Evolutionary conservation across 2,797 vertebrate species (phyloP).

Genomic region (Ctenopoma kingsleyae): DNA sequence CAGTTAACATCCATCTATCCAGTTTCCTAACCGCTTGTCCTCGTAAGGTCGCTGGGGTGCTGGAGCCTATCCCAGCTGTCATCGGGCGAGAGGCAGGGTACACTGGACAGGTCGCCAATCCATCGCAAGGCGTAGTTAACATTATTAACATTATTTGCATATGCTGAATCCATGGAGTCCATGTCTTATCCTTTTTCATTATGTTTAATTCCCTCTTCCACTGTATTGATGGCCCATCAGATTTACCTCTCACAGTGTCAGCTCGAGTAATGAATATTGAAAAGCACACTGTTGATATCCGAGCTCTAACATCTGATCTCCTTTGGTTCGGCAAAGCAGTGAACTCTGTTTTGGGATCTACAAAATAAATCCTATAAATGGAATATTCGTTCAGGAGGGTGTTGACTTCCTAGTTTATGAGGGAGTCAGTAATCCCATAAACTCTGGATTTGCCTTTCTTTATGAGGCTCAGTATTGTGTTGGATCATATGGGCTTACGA

Average conservation of each 20-base stretch:
- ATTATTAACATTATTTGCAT: conserved; percentile 24
- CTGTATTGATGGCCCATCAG: conserved; percentile 55
- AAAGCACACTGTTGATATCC: conserved; percentile 60
- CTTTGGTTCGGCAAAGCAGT: conserved; percentile 65
- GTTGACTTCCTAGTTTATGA: conserved; percentile 74
- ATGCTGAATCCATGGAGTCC: conserved; percentile 12
- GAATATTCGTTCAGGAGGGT: conserved; percentile 71
- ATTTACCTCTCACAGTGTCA: conserved; percentile 60
- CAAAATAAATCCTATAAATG: conserved; percentile 81
- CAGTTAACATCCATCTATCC: too few relatives aligned
- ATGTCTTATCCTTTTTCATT: conserved; percentile 45
- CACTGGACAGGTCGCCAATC: too few relatives aligned
- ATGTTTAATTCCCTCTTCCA: conserved; percentile 47
- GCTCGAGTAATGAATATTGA: conserved; percentile 63
- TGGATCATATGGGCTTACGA: conserved; percentile 77
- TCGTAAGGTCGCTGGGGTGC: too few relatives aligned
- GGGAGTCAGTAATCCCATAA: conserved; percentile 83
- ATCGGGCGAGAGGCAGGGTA: too few relatives aligned
- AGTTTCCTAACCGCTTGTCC: too few relatives aligned
- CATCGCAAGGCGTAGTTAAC: too few relatives aligned
- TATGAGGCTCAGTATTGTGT: conserved; percentile 75
- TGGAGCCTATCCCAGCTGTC: too few relatives aligned
- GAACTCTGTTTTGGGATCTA: conserved; percentile 73
- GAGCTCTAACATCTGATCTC: conserved; percentile 61
- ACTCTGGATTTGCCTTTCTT: conserved; percentile 82